A percentile compares a stretch with the other conserved stretches of the same genome.
Conservation (phyloP, 2,113 vertebrate species). For the Elephas maximus region DNA sequence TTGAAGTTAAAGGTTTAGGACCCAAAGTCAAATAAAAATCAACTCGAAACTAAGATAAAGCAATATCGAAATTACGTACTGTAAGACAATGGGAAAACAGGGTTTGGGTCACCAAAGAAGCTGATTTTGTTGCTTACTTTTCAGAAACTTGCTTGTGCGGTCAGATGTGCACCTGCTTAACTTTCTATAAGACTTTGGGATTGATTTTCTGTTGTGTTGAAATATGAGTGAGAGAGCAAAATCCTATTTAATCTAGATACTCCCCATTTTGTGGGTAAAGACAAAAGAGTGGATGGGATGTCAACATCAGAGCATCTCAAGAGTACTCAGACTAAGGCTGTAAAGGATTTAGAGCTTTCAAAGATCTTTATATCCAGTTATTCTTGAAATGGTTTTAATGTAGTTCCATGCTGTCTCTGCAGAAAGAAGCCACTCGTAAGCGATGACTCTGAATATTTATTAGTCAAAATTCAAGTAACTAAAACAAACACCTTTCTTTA, state of each 20-base stretch:
- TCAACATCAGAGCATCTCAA: background rate
- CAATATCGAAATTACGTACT: background rate
- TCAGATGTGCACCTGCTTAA: background rate
- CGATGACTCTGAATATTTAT: conserved; percentile 30
- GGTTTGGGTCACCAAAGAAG: background rate
- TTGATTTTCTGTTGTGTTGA: conserved; percentile 57
- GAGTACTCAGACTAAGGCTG: background rate
- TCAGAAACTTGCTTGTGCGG: background rate
- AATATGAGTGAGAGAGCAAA: background rate
- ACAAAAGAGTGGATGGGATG: background rate
- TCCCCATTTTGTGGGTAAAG: conserved; percentile 34
- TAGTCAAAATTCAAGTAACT: conserved; percentile 41
- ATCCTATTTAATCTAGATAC: conserved; percentile 47
- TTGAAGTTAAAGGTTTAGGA: conserved; percentile 9
- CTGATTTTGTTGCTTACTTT: background rate
- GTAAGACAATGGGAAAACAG: conserved; percentile 7
- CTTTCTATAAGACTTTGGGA: background rate
- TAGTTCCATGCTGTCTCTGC: background rate
- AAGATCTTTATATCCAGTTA: background rate
- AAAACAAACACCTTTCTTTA: background rate
- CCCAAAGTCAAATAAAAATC: conserved; percentile 21
- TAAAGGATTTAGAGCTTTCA: conserved; percentile 36
- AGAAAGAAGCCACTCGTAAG: conserved; percentile 23
- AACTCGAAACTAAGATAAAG: background rate
- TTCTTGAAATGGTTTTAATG: conserved; percentile 49